Evolutionary conservation across 1,140 invertebrate genomes (phyloP), one percentile per base, ranked within the genome.

Genomic region (Neelides sp.): DNA sequence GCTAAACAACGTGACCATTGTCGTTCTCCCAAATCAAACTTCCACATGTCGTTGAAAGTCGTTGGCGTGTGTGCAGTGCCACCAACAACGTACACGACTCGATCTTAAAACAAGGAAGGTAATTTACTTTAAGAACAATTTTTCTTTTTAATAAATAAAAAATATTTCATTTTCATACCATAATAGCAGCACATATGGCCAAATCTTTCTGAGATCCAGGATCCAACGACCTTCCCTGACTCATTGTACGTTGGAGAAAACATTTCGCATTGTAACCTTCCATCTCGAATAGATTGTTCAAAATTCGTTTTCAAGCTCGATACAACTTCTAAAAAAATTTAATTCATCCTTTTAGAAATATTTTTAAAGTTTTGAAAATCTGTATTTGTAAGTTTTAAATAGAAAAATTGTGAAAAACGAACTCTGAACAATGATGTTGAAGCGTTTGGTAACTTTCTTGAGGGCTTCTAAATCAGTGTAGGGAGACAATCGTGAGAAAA

Each of bases 1-100:
- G 84, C 80, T 10, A 84, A 66, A 0, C 83, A 81, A 61, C 85
- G 73, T 4, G 79, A 71, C 91, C 91, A 95, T 58, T 78, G 73
- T 63, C 87, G 73, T 37, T 76, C 80, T 5, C 83, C 80, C 36
- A 96, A 73, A 73, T 97, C 86, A 66, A 96, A 79, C 57, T 77
- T 75, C 93, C 93, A 97, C 7, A 98, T 72, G 72, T 98, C 93
- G 74, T 98, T 97, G 63, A 96, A 97, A 8, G 92, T 90, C 17
- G 93, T 96, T 61, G 82, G 83, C 30, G 85, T 83, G 26, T 84
- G 83, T n/a, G 90, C 93, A 60, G 88, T 94, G 1, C 93, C 93
- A 17, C 46, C 54, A 22, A 55, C 36, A 2, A 54, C 59, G 30
- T 57, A 58, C 10, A 58, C 24, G 8, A 22, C n/a, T 22, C 52